These are phyloP conservation scores for Rhabdornis inornatus DNA, from an alignment of 2,113 vertebrate species.

Conservation along the genomic window DNA sequence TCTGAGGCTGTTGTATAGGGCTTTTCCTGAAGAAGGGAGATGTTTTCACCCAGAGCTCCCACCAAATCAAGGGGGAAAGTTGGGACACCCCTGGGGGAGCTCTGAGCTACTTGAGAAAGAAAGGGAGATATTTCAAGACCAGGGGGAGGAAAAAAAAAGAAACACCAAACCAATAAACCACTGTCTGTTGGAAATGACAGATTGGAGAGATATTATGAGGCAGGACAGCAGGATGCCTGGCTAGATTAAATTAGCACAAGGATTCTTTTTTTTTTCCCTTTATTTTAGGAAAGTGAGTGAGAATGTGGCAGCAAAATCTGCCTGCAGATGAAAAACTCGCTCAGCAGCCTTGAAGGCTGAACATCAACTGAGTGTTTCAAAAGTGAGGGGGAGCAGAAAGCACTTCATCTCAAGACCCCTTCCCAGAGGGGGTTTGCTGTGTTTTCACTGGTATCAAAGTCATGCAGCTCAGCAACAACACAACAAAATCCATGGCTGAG, in stretches of 20 bases:
- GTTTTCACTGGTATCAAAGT: neutral
- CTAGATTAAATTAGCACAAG: conserved; percentile 43
- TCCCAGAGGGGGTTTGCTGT: neutral
- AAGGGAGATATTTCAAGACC: neutral
- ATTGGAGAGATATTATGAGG: conserved; percentile 27
- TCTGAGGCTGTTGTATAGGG: neutral
- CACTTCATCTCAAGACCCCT: neutral
- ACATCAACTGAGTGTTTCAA: neutral
- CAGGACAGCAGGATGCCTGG: conserved; percentile 52
- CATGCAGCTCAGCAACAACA: fast-evolving
- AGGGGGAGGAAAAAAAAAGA: fast-evolving
- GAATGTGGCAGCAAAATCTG: conserved; percentile 39
- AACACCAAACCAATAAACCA: neutral
- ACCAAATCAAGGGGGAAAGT: neutral
- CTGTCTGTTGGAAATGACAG: conserved; percentile 39
- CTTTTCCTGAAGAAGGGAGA: neutral
- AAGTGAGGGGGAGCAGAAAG: neutral
- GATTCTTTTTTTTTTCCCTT: neutral
- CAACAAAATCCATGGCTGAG: fast-evolving
- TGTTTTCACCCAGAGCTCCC: neutral
- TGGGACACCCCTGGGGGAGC: neutral
- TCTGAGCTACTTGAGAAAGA: neutral
- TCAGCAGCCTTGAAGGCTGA: conserved; percentile 4
- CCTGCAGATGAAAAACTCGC: neutral
- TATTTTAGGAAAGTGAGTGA: conserved; percentile 54